Evolutionary conservation across 2,888 invertebrate genomes (phyloP).

Genomic region (Drosophila longiperda): DNA sequence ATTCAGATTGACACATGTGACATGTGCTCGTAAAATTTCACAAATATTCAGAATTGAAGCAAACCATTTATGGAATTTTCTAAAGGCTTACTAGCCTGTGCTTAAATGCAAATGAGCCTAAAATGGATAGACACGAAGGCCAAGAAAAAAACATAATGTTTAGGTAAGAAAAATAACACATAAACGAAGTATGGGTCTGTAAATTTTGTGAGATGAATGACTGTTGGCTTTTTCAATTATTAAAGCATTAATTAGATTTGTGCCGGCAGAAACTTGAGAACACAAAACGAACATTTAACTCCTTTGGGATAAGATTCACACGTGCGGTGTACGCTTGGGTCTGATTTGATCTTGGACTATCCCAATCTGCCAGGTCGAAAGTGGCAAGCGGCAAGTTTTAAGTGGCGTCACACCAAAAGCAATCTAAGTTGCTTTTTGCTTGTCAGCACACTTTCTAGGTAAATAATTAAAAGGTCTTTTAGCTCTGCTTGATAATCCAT

Average conservation of each 20-base stretch:
- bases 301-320: conserved; percentile 57
- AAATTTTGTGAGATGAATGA: conserved; percentile 9
- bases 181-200: not conserved
- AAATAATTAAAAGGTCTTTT: conserved; percentile 63
- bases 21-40: conserved; percentile 40
- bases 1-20: conserved; percentile 28
- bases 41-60: conserved; percentile 56
- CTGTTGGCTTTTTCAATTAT: conserved; percentile 65
- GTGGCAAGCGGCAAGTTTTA: conserved; percentile 10
- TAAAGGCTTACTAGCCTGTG: conserved; percentile 34
- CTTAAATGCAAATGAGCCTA: conserved; percentile 62
- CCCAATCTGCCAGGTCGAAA: conserved; percentile 14
- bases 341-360: conserved; percentile 26
- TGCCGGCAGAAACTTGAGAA: conserved; percentile 15
- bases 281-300: conserved; percentile 27
- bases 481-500: conserved; percentile 43
- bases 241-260: conserved; percentile 72
- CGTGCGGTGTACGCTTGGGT: conserved; percentile 39
- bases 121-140: conserved; percentile 26
- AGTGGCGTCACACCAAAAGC: conserved; percentile 12
- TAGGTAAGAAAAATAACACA: not conserved
- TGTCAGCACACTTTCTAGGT: conserved; percentile 38
- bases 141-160: not conserved
- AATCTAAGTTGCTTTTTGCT: conserved; percentile 18
- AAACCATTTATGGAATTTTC: conserved; percentile 50